A percentile compares a stretch with the other conserved stretches of the same genome.
Conservation (phyloP, 92 coral and sea anemone genomes). For the Zoanthus sansibaricus region DNA sequence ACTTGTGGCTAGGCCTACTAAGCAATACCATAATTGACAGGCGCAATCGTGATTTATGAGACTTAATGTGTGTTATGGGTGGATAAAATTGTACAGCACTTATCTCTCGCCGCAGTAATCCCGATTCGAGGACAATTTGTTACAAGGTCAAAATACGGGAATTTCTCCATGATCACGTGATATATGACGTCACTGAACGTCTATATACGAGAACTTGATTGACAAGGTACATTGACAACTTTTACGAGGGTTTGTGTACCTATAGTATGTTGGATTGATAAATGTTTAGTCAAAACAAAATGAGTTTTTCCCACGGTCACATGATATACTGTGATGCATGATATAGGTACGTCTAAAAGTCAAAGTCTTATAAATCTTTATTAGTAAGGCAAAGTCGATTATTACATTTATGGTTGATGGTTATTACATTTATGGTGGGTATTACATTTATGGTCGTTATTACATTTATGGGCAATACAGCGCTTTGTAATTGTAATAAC, state of each 20-base stretch:
- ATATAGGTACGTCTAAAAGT: conserved; percentile 18
- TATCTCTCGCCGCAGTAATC: conserved; percentile 6
- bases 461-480: too few relatives aligned
- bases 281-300: conserved; percentile 16
- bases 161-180: conserved; percentile 20
- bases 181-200: conserved; percentile 21
- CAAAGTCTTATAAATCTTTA: conserved; percentile 8
- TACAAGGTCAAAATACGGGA: neutral
- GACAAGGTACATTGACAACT: too few relatives aligned
- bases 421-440: too few relatives aligned
- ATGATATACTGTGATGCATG: too few relatives aligned
- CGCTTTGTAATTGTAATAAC: too few relatives aligned
- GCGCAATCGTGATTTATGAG: conserved; percentile 27
- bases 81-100: neutral
- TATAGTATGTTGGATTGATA: conserved; percentile 15
- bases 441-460: too few relatives aligned
- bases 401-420: too few relatives aligned
- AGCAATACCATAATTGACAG: neutral
- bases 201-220: too few relatives aligned
- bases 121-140: neutral
- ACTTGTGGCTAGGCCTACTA: too few relatives aligned
- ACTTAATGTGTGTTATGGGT: conserved; percentile 19
- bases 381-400: neutral
- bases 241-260: too few relatives aligned
- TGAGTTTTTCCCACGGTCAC: too few relatives aligned